Base-by-base conservation (phyloP, 1,140 invertebrate species). In the Atopsyche davidsoni region DNA sequence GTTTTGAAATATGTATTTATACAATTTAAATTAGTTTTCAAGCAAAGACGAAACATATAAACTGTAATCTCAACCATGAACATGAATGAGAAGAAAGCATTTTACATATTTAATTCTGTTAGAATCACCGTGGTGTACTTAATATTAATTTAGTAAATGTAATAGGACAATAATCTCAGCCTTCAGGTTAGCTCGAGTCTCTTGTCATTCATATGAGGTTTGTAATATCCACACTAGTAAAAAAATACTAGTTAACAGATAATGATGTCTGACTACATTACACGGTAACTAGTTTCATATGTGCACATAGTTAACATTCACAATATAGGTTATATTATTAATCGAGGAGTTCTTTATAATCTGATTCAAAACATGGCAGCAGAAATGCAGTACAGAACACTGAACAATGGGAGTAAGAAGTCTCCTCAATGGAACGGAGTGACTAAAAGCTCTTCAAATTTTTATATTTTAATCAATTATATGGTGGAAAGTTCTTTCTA, bases 281-380 rank as follows among this genome's bases (percentile, higher is more conserved):
- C 24, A 36, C 36, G 46, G 46, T 38, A 9, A 38, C 34, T 47
- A 47, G 28, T 16, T n/a, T 22, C 23, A 47, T 47, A 39, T 39
- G 46, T 47, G 46, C 46, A 47, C 46, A 39, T 47, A 39, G 17
- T 24, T 39, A 39, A 28, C 46, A 47, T 35, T 40, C 46, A 47
- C 46, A 40, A 47, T 47, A 34, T n/a, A n/a, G n/a, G n/a, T n/a
- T n/a, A n/a, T 45, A 47, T 47, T 32, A 22, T 32, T 46, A 46
- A 45, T 19, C 18, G 36, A 47, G 46, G 22, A 14, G 38, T 38
- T 39, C n/a, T 36, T 23, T 46, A 36, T 16, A 16, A 39, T 21
- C 34, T 36, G 44, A 46, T 46, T 31, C 24, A 28, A 28, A 46
- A 46, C 17, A 46, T 34, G 25, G 31, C 32, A 46, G 44, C 34